A percentile compares a stretch with the other conserved stretches of the same genome.
phyloP scores from a whole-genome alignment of 2,797 vertebrate species.

The Pangasius krempfi region DNA sequence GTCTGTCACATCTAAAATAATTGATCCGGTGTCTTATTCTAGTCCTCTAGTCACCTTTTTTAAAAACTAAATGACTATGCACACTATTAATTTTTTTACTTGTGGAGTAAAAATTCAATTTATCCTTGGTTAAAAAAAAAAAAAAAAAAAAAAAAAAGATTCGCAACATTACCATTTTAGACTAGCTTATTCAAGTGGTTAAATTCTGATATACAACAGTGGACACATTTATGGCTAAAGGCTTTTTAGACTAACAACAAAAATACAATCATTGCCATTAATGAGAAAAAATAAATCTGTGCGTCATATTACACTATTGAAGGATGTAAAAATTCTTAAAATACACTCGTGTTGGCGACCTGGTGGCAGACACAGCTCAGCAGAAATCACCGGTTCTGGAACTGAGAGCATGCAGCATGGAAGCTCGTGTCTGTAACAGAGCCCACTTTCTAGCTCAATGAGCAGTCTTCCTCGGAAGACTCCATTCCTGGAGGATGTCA shows the following conservation, averaged over 20 bases:
- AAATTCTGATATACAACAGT: not conserved
- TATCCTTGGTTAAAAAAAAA: not conserved
- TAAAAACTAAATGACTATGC: slow-evolving; percentile 51
- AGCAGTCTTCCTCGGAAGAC: not conserved
- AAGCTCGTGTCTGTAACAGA: not conserved
- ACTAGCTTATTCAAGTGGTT: not conserved
- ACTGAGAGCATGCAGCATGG: not conserved
- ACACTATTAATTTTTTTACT: not conserved
- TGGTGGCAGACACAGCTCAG: not conserved
- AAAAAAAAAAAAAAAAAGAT: not conserved
- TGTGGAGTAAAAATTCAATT: not conserved
- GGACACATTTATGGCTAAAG: not conserved
- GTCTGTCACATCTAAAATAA: slow-evolving; percentile 41
- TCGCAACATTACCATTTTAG: no score
- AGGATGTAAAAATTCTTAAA: not conserved
- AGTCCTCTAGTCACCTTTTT: slow-evolving; percentile 57
- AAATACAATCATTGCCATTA: not conserved
- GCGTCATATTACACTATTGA: not conserved
- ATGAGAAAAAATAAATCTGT: not conserved
- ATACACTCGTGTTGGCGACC: not conserved
- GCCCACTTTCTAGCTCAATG: not conserved
- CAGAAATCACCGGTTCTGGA: not conserved
- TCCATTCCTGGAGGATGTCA: not conserved
- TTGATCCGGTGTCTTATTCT: not conserved
- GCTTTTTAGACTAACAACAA: not conserved